A percentile compares a stretch with the other conserved stretches of the same genome.
phyloP scores from a whole-genome alignment of 2,888 invertebrate species.

The Ceriagrion tenellum region DNA sequence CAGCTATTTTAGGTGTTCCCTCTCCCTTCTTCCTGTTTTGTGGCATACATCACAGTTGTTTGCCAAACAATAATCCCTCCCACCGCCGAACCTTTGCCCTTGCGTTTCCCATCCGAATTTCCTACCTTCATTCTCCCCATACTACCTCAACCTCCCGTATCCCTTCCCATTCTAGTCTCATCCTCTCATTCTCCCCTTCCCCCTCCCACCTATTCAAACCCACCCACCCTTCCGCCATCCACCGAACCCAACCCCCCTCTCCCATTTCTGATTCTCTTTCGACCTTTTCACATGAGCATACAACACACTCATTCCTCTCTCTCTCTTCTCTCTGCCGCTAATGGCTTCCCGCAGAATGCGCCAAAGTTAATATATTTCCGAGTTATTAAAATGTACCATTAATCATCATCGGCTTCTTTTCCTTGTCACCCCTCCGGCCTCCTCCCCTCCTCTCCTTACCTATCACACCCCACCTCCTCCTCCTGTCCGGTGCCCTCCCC shows the following conservation, averaged over 20 bases:
- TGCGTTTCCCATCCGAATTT: not conserved
- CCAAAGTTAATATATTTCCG: constrained; percentile 67
- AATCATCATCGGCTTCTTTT: constrained; percentile 68
- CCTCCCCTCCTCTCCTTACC: not conserved
- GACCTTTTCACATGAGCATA: constrained; percentile 47
- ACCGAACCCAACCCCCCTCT: not conserved
- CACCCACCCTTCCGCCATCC: too few relatives aligned
- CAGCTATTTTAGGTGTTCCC: not conserved
- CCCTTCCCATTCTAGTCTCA: not conserved
- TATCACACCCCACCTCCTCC: not conserved
- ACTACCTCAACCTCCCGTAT: not conserved
- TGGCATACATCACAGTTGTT: constrained; percentile 18
- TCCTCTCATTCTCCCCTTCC: not conserved
- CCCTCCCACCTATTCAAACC: not conserved
- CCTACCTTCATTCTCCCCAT: not conserved
- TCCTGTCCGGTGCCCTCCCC: not conserved
- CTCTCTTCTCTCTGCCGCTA: not conserved
- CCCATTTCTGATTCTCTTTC: constrained; percentile 20
- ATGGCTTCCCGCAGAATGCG: constrained; percentile 55
- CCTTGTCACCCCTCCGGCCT: constrained; percentile 54
- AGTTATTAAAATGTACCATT: constrained; percentile 68
- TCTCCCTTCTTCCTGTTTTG: constrained; percentile 19
- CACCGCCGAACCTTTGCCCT: not conserved
- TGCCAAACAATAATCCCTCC: constrained; percentile 28
- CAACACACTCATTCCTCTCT: constrained; percentile 47